Evolutionary conservation across 2,888 invertebrate genomes (phyloP).

Genomic region (Ichneumon xanthorius): DNA sequence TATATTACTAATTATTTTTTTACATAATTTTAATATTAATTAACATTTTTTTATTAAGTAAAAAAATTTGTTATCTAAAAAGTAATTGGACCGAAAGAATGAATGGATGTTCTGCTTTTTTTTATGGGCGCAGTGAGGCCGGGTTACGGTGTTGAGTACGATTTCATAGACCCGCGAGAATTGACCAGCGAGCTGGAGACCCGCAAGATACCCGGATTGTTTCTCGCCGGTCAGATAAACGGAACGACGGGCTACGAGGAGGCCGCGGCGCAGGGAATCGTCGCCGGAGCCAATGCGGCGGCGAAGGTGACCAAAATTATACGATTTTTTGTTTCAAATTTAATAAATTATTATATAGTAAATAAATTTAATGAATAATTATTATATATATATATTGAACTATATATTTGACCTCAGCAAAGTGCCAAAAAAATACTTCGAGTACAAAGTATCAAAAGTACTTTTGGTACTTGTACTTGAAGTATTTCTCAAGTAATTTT

Average conservation of each 20-base stretch:
- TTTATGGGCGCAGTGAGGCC: constrained; percentile 71
- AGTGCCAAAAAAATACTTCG: too few relatives aligned
- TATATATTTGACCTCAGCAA: too few relatives aligned
- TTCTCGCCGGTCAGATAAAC: constrained; percentile 96
- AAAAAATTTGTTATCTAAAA: too few relatives aligned
- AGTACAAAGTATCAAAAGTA: too few relatives aligned
- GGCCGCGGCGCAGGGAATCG: constrained; percentile 94
- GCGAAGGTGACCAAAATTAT: constrained; percentile 85
- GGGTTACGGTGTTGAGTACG: constrained; percentile 95
- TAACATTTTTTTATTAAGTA: not conserved
- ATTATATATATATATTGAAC: too few relatives aligned
- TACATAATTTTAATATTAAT: not conserved
- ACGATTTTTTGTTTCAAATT: too few relatives aligned
- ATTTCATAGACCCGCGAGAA: constrained; percentile 94
- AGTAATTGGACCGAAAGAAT: too few relatives aligned
- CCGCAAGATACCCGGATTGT: constrained; percentile 89
- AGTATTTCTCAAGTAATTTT: too few relatives aligned
- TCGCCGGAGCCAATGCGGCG: constrained; percentile 93
- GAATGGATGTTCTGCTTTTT: not conserved
- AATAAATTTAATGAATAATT: too few relatives aligned
- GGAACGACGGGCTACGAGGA: constrained; percentile 97
- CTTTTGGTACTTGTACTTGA: too few relatives aligned
- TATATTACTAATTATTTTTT: not conserved
- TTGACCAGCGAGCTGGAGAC: constrained; percentile 91
- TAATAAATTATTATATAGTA: too few relatives aligned